Percentiles rank a stretch among this genome's conserved stretches.
Conservation (phyloP, 1,140 invertebrate genomes). For the Papilio xuthus region DNA sequence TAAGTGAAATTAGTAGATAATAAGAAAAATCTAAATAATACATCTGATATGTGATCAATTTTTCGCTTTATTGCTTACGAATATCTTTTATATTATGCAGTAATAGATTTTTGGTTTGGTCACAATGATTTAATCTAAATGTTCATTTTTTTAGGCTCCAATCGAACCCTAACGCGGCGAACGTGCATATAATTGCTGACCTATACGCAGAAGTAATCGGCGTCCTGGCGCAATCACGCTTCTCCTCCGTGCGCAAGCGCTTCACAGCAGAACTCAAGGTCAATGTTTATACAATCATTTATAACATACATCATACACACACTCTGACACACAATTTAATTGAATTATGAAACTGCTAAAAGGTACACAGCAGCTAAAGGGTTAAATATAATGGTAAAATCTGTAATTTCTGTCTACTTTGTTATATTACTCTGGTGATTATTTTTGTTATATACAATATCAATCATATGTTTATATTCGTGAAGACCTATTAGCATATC, state of each 20-base stretch:
- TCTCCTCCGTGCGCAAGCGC: slow-evolving; percentile 94
- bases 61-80: too few relatives aligned
- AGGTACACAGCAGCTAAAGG: not conserved
- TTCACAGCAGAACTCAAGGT: slow-evolving; percentile 97
- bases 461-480: not conserved
- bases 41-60: too few relatives aligned
- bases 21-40: too few relatives aligned
- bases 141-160: slow-evolving; percentile 83
- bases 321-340: not conserved
- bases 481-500: not conserved
- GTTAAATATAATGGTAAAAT: not conserved
- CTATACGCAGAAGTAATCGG: slow-evolving; percentile 99
- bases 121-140: not conserved
- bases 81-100: too few relatives aligned
- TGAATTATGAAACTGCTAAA: not conserved
- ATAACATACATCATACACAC: not conserved
- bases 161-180: slow-evolving; percentile 95
- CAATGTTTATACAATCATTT: slow-evolving; percentile 29
- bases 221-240: slow-evolving; percentile 97
- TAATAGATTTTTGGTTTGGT: too few relatives aligned
- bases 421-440: not conserved
- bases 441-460: not conserved
- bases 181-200: slow-evolving; percentile 98
- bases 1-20: slow-evolving; percentile 69
- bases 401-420: not conserved